Conservation (phyloP, 2,888 invertebrate species). For the Lycia hirtaria region DNA sequence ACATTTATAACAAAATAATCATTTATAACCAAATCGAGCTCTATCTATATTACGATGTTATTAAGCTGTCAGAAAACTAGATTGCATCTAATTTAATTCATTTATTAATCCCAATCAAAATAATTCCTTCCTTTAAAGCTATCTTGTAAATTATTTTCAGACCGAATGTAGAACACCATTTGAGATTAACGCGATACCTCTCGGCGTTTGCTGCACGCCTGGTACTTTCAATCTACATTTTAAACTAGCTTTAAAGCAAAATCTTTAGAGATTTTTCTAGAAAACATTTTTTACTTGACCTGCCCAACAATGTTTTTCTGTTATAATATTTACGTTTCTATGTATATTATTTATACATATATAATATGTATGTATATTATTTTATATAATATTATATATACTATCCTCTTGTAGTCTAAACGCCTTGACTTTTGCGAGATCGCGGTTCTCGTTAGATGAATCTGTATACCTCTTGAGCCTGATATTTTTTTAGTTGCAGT, state of each 20-base stretch:
- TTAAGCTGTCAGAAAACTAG: constrained; percentile 5
- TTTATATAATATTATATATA: too few relatives aligned
- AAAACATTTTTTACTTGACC: too few relatives aligned
- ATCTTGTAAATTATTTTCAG: constrained; percentile 20
- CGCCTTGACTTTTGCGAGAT: too few relatives aligned
- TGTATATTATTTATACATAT: too few relatives aligned
- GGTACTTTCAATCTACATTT: constrained; percentile 24
- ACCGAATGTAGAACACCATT: constrained; percentile 17
- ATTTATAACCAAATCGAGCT: neutral
- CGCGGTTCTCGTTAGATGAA: too few relatives aligned
- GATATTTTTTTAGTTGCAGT: too few relatives aligned
- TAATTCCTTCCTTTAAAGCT: constrained; percentile 5
- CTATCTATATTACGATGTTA: neutral
- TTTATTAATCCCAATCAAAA: constrained; percentile 3
- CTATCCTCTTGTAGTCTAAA: too few relatives aligned
- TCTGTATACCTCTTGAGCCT: too few relatives aligned
- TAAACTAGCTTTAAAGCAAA: constrained; percentile 7
- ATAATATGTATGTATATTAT: too few relatives aligned
- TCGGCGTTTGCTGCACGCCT: constrained; percentile 18
- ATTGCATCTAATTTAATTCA: neutral
- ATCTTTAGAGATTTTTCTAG: too few relatives aligned
- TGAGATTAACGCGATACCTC: constrained; percentile 15
- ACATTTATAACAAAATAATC: neutral
- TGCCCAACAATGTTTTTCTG: too few relatives aligned
- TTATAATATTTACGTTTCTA: too few relatives aligned